A percentile compares a stretch with the other conserved stretches of the same genome.
Evolutionary conservation across 2,888 invertebrate genomes (phyloP).

Genomic region (Heliconius ethilla): DNA sequence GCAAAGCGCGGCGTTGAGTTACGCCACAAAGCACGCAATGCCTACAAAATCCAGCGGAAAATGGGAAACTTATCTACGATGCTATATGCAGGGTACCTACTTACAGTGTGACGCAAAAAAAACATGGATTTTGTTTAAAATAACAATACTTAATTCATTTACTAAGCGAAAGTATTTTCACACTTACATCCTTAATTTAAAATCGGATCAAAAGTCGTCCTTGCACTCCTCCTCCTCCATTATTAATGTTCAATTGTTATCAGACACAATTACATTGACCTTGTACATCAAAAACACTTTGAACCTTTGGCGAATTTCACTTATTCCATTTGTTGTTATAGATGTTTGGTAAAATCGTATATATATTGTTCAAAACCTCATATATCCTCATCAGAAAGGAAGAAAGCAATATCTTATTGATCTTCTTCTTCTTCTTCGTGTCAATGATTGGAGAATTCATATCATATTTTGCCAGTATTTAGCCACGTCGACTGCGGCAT

Average conservation of each 20-base stretch:
- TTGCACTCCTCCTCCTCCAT: background rate
- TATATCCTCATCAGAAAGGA: background rate
- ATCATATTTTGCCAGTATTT: too few species aligned
- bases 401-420: too few species aligned
- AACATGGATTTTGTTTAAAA: background rate
- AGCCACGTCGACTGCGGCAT: too few species aligned
- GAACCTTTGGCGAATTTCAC: background rate
- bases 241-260: constrained; percentile 20
- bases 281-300: constrained; percentile 6
- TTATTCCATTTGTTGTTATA: constrained; percentile 2
- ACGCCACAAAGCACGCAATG: too few species aligned
- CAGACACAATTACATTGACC: constrained; percentile 18
- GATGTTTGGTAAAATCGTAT: background rate
- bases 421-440: too few species aligned
- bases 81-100: too few species aligned
- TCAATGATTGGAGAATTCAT: too few species aligned
- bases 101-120: too few species aligned
- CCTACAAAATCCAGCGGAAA: too few species aligned
- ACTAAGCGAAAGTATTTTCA: background rate
- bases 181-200: constrained; percentile 10
- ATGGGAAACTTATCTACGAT: too few species aligned
- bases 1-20: too few species aligned
- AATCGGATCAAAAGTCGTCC: constrained; percentile 19
- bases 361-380: background rate
- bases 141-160: background rate